Evolutionary conservation across 2,888 invertebrate genomes (phyloP).

Genomic region (Protodeltote pygarga): DNA sequence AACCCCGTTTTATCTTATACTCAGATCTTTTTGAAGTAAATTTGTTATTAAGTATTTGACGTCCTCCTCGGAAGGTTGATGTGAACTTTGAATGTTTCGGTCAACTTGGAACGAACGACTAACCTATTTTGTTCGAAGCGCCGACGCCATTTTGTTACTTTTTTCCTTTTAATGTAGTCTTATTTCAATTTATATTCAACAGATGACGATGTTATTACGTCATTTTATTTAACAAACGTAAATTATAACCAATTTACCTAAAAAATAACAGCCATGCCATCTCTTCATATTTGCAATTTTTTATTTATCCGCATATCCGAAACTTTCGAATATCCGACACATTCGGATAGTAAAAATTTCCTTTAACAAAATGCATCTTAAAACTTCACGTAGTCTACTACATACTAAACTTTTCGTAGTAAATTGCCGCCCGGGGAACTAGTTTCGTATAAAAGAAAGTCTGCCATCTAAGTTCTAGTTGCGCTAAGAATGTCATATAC

Average conservation of each 20-base stretch:
- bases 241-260: neutral
- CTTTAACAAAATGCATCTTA: slow-evolving; percentile 33
- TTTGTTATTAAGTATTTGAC: slow-evolving; percentile 46
- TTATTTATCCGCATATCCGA: slow-evolving; percentile 9
- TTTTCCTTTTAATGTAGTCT: too few species aligned
- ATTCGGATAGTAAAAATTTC: neutral
- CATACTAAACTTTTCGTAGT: slow-evolving; percentile 52
- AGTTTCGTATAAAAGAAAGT: slow-evolving; percentile 56
- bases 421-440: slow-evolving; percentile 49
- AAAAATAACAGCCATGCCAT: too few species aligned
- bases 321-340: slow-evolving; percentile 1
- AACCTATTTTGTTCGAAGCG: neutral
- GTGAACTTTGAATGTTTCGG: slow-evolving; percentile 7
- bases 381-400: slow-evolving; percentile 34
- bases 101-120: neutral
- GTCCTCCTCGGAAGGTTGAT: slow-evolving; percentile 13
- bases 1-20: slow-evolving; percentile 40
- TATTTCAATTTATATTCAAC: too few species aligned
- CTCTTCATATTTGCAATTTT: neutral
- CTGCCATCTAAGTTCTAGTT: slow-evolving; percentile 45
- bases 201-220: too few species aligned
- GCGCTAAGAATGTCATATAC: slow-evolving; percentile 25
- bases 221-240: neutral
- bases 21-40: slow-evolving; percentile 46
- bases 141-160: neutral